phyloP scores from a whole-genome alignment of 2,797 vertebrate genomes.

The Rhinogobio ventralis region DNA sequence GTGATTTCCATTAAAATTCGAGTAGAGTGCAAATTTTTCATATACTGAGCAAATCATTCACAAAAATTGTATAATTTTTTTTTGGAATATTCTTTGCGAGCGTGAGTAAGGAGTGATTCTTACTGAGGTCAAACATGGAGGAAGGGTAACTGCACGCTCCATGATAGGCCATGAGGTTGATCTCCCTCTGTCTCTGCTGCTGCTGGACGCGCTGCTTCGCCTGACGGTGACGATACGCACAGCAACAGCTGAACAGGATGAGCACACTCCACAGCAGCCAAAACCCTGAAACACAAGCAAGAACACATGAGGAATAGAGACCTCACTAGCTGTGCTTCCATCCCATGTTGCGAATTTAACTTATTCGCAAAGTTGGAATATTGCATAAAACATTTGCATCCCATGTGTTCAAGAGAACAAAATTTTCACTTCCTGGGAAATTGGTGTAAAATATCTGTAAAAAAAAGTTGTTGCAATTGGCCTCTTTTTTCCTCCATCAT shows the following conservation, averaged over 20 bases:
- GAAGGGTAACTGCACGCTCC: conserved; percentile 87
- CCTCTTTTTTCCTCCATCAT: too few relatives aligned
- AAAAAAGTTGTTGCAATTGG: too few relatives aligned
- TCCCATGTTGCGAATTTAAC: too few relatives aligned
- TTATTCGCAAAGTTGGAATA: too few relatives aligned
- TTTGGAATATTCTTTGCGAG: too few relatives aligned
- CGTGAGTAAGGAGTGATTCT: conserved; percentile 49
- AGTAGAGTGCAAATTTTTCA: not conserved
- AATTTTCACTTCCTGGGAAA: too few relatives aligned
- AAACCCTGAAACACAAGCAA: conserved; percentile 83
- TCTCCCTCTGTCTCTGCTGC: conserved; percentile 93
- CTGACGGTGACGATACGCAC: conserved; percentile 91
- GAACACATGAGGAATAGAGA: not conserved
- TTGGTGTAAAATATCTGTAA: too few relatives aligned
- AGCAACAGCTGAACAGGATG: conserved; percentile 96
- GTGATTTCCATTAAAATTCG: too few relatives aligned
- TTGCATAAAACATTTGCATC: too few relatives aligned
- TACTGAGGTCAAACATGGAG: conserved; percentile 84
- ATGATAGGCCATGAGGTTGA: conserved; percentile 94
- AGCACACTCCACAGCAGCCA: conserved; percentile 96
- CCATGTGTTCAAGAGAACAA: too few relatives aligned
- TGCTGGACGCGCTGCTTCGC: conserved; percentile 92
- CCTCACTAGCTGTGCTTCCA: too few relatives aligned
- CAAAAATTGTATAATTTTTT: too few relatives aligned
- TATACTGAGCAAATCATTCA: not conserved